Evolutionary conservation across 1,140 invertebrate genomes (phyloP), one percentile per base, ranked within the genome.

Genomic region (Drosophila murphyi): DNA sequence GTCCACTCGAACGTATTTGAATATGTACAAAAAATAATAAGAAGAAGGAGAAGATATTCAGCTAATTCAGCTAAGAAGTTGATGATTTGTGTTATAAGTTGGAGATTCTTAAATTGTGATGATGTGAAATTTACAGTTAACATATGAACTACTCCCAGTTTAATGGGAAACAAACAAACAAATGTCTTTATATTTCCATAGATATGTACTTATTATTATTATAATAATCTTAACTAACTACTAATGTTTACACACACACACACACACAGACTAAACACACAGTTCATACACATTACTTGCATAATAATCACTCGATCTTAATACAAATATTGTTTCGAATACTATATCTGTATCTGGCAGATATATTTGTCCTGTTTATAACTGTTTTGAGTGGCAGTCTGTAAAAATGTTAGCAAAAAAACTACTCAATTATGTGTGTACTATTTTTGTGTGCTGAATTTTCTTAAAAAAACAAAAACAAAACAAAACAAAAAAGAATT

Each of bases 71-170:
- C 20, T 20, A 59, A 8, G 43, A 60, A 32, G 28, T 28, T 43
- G 7, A 50, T 35, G 32, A 75, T 87, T 82, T 88, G 69, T 80
- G 75, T 82, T 90, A 87, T 82, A 78, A 86, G 80, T 90, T 91
- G 80, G 82, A 77, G 76, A 87, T 83, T 82, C 83, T 89, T 83
- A 91, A 91, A 91, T 87, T 91, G 89, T 89, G 86, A 90, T 92
- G 91, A 92, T 92, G 91, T 91, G 91, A 90, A 92, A 92, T 92
- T 91, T 91, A 92, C 87, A 92, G 91, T 92, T 92, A 92, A 92
- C 91, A 92, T 91, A 83, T 79, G 63, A 90, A 89, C 87, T 90
- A 86, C 73, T 87, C 88, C 90, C 90, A 91, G 90, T 91, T 91
- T 72, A 91, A 91, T 91, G 89, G 89, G 87, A 90, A 57, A 32